Evolutionary conservation across 2,113 vertebrate species (phyloP), one percentile per base, ranked within the genome.

Genomic region (Hyla sarda): DNA sequence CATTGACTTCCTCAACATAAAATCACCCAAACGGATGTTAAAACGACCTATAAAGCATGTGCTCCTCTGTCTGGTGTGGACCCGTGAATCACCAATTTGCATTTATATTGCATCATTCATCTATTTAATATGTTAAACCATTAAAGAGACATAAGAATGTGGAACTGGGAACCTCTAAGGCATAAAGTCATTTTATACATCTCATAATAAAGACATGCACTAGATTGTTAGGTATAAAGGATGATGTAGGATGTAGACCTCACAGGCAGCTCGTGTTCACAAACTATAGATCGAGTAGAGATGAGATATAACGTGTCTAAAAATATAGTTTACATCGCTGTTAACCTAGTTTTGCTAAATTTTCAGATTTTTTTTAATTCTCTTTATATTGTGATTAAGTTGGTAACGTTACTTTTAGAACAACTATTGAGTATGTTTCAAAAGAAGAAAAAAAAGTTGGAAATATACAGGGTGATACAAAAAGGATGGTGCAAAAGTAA

Each of bases 91-190:
- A 48, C 8, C 52, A 41, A 86, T 86, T 86, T 81, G 77, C 84
- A 86, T 86, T 86, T 86, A 86, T 86, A 86, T 86, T 81, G 77
- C 77, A 73, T 79, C 84, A 86, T 86, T 86, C 65, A 86, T 86
- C 84, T 86, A 86, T 81, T 81, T 86, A 81, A 86, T 86, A 80
- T 86, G 84, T 81, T 71, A 81, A 86, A 81, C 84, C 84, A 60
- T 86, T 86, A 86, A 86, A 81, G 58, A 74, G 84, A 81, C 84
- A 48, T 86, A 86, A 81, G 65, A 79, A 86, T 28, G 47, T 86
- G 34, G 21, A 86, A 7, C 16, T 37, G n/a, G 65, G 77, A 13
- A 72, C 77, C 84, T 81, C 67, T 19, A 80, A 86, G 65, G 84
- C 52, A 81, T 62, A 48, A 73, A 86, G 34, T 73, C 65, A 32